These are phyloP conservation scores for Drosophila obscura DNA, from an alignment of 1,140 invertebrate genomes.

Conservation along the genomic window DNA sequence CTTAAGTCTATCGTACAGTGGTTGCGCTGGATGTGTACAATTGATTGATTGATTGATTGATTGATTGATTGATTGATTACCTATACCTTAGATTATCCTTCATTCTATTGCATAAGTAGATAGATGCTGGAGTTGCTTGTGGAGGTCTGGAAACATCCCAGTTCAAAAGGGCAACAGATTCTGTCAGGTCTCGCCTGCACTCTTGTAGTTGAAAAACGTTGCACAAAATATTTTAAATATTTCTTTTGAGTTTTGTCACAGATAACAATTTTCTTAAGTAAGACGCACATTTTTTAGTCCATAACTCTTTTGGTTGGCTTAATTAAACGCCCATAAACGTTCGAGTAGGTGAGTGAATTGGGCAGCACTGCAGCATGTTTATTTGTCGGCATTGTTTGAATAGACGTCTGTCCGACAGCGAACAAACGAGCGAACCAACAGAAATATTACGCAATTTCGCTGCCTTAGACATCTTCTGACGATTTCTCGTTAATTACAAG, in stretches of 20 bases:
- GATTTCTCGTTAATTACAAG: constrained; percentile 69
- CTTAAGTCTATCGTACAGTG: constrained; percentile 65
- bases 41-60: too few relatives aligned
- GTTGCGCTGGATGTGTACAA: background rate
- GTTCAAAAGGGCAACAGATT: too few relatives aligned
- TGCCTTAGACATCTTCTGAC: constrained; percentile 50
- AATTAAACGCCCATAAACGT: constrained; percentile 62
- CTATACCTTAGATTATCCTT: too few relatives aligned
- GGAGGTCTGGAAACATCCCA: too few relatives aligned
- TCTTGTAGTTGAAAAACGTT: background rate
- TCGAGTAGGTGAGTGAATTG: background rate
- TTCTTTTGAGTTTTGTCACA: constrained; percentile 3
- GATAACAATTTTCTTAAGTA: constrained; percentile 20
- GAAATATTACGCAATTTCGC: constrained; percentile 57
- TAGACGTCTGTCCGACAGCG: background rate
- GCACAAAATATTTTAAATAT: constrained; percentile 26
- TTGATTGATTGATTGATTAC: too few relatives aligned
- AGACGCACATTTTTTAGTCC: constrained; percentile 37
- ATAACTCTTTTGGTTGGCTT: constrained; percentile 27
- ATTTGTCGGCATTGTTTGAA: constrained; percentile 55
- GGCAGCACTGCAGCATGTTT: constrained; percentile 14
- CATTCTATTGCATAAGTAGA: too few relatives aligned
- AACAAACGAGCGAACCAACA: constrained; percentile 9
- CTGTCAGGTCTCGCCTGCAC: too few relatives aligned
- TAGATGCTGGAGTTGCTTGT: too few relatives aligned